Percentiles rank a stretch among this genome's conserved stretches.
Evolutionary conservation across 2,113 vertebrate species (phyloP).

Genomic region (Colaptes auratus): DNA sequence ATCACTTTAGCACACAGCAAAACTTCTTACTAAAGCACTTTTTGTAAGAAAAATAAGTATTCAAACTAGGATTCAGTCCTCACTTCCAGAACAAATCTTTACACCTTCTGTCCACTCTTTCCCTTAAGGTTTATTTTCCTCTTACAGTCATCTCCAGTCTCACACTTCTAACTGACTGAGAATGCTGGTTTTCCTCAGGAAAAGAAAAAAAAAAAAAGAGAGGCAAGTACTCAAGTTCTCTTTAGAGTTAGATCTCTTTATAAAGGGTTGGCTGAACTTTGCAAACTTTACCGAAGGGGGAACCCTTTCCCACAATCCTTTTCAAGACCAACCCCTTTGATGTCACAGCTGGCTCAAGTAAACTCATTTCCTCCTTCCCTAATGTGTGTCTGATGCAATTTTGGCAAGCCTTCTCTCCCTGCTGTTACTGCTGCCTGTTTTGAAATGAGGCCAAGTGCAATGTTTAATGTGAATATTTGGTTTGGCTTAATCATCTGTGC

Average conservation of each 20-base stretch:
- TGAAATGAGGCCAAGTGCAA: conserved; percentile 78
- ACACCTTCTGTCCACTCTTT: background rate
- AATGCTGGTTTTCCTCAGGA: background rate
- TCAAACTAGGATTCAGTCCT: background rate
- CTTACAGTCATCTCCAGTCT: background rate
- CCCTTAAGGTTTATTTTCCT: background rate
- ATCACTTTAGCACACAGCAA: background rate
- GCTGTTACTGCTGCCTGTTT: conserved; percentile 71
- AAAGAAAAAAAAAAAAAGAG: background rate
- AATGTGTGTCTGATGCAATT: conserved; percentile 82
- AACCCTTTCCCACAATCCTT: conserved; percentile 82
- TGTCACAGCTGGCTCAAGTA: conserved; percentile 85
- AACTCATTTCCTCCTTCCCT: conserved; percentile 81
- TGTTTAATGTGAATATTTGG: conserved; percentile 81
- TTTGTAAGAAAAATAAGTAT: background rate
- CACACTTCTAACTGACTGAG: background rate
- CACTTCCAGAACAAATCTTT: background rate
- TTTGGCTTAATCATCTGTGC: conserved; percentile 82
- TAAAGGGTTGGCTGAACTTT: conserved; percentile 79
- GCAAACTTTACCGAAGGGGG: conserved; percentile 76
- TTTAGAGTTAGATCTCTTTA: conserved; percentile 29
- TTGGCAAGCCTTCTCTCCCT: conserved; percentile 71
- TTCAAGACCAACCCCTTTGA: conserved; percentile 77
- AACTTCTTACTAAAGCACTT: background rate
- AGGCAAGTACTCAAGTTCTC: background rate